phyloP scores from a whole-genome alignment of 1,140 invertebrate species.

The Phymorhynchus buccinoides region DNA sequence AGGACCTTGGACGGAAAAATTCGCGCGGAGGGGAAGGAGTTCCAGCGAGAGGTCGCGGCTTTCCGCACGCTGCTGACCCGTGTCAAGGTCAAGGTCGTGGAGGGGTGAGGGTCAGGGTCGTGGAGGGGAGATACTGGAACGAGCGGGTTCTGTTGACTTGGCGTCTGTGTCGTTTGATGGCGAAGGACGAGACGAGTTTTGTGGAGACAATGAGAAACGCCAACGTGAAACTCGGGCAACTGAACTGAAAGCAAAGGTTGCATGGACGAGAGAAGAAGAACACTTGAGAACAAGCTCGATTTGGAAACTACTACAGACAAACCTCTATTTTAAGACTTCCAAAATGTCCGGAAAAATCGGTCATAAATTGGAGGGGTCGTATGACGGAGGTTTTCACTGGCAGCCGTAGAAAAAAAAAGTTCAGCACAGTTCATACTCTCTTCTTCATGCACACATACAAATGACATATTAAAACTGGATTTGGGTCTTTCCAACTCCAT shows the following conservation, averaged over 20 bases:
- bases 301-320: too few species aligned
- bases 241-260: neutral
- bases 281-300: too few species aligned
- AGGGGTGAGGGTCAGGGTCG: neutral
- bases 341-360: too few species aligned
- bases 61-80: neutral
- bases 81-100: constrained; percentile 46
- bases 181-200: neutral
- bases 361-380: too few species aligned
- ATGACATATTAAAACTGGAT: too few species aligned
- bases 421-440: too few species aligned
- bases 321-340: too few species aligned
- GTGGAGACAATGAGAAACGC: neutral
- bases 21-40: neutral
- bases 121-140: constrained; percentile 33
- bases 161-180: neutral
- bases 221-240: neutral
- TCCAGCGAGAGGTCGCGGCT: constrained; percentile 7
- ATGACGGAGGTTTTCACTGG: too few species aligned
- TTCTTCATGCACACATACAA: too few species aligned
- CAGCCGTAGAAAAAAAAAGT: too few species aligned
- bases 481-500: too few species aligned
- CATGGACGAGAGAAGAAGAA: too few species aligned
- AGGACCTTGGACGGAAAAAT: constrained; percentile 2
- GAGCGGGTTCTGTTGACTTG: neutral